phyloP scores from a whole-genome alignment of 1,140 invertebrate genomes.

The Lordiphosa mommai region DNA sequence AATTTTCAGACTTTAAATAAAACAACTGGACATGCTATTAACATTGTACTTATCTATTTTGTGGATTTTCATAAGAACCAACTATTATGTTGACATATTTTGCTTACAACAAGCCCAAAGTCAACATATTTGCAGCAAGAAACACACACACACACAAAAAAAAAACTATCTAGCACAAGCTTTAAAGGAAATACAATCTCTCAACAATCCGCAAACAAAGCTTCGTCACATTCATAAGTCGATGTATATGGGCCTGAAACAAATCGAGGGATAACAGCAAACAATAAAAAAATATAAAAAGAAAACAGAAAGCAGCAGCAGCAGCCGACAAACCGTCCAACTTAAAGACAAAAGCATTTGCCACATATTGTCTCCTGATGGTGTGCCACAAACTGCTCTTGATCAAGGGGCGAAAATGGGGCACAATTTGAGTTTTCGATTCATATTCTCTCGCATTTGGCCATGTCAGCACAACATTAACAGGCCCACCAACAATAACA shows the following conservation, averaged over 20 bases:
- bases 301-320: slow-evolving; percentile 8
- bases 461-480: slow-evolving; percentile 63
- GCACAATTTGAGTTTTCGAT: slow-evolving; percentile 38
- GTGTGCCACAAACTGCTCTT: slow-evolving; percentile 39
- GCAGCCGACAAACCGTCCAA: slow-evolving; percentile 43
- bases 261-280: slow-evolving; percentile 32
- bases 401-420: slow-evolving; percentile 9
- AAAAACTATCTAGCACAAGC: background rate
- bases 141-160: background rate
- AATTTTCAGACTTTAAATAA: no score
- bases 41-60: no score
- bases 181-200: slow-evolving; percentile 20
- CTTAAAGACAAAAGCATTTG: slow-evolving; percentile 58
- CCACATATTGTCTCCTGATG: slow-evolving; percentile 42
- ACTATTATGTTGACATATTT: no score
- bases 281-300: slow-evolving; percentile 7
- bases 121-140: no score
- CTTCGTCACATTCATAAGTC: background rate
- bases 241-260: slow-evolving; percentile 8
- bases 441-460: slow-evolving; percentile 17
- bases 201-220: slow-evolving; percentile 25
- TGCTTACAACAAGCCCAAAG: no score
- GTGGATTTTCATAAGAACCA: no score
- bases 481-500: slow-evolving; percentile 51
- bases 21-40: no score